These are phyloP conservation scores for Cryptus viduatorius DNA, from an alignment of 2,888 invertebrate genomes.

Conservation along the genomic window DNA sequence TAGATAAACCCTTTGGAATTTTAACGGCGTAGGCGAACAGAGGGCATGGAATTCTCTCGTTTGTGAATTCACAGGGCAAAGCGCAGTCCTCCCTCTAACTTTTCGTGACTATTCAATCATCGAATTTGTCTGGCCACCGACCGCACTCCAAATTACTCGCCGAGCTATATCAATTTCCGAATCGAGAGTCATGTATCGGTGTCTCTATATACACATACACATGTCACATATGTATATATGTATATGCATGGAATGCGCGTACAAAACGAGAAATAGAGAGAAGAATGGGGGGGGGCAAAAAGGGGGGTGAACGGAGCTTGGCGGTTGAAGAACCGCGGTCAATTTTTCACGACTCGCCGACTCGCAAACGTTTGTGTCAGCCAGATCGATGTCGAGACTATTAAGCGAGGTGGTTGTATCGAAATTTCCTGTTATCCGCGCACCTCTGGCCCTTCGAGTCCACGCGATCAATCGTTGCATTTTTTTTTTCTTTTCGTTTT, in stretches of 20 bases:
- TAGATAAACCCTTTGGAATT: too few relatives aligned
- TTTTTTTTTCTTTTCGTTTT: slow-evolving; percentile 16
- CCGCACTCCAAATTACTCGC: slow-evolving; percentile 61
- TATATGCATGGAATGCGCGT: not conserved
- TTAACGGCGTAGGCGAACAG: not conserved
- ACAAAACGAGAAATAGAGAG: slow-evolving; percentile 51
- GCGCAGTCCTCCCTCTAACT: slow-evolving; percentile 38
- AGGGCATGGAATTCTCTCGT: not conserved
- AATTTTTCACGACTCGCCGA: slow-evolving; percentile 69
- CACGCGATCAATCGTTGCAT: slow-evolving; percentile 44
- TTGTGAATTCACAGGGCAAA: not conserved
- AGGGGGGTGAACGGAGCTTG: slow-evolving; percentile 25
- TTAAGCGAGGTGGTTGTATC: slow-evolving; percentile 62
- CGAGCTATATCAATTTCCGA: slow-evolving; percentile 66
- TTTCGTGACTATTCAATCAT: slow-evolving; percentile 65
- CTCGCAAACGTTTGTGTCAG: slow-evolving; percentile 56
- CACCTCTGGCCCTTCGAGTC: slow-evolving; percentile 11
- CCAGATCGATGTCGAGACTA: slow-evolving; percentile 63
- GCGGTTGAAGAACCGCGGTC: slow-evolving; percentile 54
- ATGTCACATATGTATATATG: not conserved
- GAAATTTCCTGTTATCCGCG: slow-evolving; percentile 52
- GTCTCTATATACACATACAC: not conserved
- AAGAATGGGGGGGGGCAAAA: not conserved
- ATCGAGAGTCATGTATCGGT: slow-evolving; percentile 58
- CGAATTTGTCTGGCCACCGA: slow-evolving; percentile 63